A percentile compares a stretch with the other conserved stretches of the same genome.
Evolutionary conservation across 1,140 invertebrate genomes (phyloP).

Genomic region (Drosophila pseudoobscura): DNA sequence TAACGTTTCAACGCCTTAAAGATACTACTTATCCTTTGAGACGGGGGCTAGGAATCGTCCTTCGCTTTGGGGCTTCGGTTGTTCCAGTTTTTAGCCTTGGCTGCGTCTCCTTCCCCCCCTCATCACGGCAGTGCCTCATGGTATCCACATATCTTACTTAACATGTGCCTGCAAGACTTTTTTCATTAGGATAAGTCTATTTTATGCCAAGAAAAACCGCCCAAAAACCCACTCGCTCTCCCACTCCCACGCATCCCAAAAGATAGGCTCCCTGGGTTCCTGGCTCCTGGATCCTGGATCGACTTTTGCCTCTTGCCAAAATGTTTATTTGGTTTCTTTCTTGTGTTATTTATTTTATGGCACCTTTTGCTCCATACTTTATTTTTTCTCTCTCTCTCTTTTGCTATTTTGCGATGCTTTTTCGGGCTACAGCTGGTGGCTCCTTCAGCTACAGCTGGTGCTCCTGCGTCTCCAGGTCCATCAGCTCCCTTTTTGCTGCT

Average conservation of each 20-base stretch:
- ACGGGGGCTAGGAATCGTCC: background rate
- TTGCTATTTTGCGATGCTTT: slow-evolving; percentile 56
- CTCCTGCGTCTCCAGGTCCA: background rate
- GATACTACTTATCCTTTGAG: slow-evolving; percentile 27
- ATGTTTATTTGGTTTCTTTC: slow-evolving; percentile 76
- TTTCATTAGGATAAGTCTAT: slow-evolving; percentile 82
- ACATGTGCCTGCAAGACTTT: slow-evolving; percentile 76
- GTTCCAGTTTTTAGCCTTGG: slow-evolving; percentile 9
- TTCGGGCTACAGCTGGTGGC: slow-evolving; percentile 14
- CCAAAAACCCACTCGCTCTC: background rate
- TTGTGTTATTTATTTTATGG: slow-evolving; percentile 82
- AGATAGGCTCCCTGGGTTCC: slow-evolving; percentile 5
- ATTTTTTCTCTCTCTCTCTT: slow-evolving; percentile 43
- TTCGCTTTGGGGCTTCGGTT: slow-evolving; percentile 3
- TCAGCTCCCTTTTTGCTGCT: background rate
- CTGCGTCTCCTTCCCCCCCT: background rate
- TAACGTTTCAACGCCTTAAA: slow-evolving; percentile 77
- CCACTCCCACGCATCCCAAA: background rate
- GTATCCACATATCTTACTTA: slow-evolving; percentile 79
- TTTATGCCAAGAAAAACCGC: slow-evolving; percentile 71
- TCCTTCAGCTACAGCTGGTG: background rate
- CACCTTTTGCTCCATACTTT: slow-evolving; percentile 78
- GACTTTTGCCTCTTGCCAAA: slow-evolving; percentile 61
- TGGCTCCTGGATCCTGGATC: too few species aligned
- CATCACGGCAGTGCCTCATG: slow-evolving; percentile 15